Conservation (phyloP, 2,797 vertebrate species). For the Brachymystax lenok region DNA sequence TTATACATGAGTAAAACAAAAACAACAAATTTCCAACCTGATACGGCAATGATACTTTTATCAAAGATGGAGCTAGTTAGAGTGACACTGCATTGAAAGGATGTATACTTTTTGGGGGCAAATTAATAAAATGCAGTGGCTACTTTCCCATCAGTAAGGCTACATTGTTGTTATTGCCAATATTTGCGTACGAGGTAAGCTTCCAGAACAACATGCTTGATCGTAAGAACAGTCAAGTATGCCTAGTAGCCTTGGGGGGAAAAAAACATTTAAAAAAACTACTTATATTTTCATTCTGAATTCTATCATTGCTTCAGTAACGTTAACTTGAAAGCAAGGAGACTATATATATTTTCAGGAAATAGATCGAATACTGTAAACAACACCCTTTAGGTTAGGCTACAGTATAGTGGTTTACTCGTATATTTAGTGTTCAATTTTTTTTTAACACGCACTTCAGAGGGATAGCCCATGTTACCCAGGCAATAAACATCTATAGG, state of each 20-base stretch:
- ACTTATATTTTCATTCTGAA: neutral
- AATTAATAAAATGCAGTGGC: neutral
- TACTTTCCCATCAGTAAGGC: neutral
- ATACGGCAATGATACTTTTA: neutral
- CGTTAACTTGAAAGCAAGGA: too few species aligned
- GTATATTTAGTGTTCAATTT: neutral
- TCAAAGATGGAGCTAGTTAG: neutral
- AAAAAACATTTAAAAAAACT: neutral
- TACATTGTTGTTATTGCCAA: neutral
- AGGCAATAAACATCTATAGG: neutral
- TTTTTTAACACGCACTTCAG: neutral
- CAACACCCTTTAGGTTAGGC: neutral
- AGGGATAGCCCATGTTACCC: neutral
- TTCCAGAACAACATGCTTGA: neutral
- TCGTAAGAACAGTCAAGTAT: neutral
- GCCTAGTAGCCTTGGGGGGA: neutral
- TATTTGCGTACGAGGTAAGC: neutral
- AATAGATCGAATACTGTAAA: neutral
- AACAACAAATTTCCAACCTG: neutral
- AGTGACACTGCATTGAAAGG: neutral
- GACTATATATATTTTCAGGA: neutral
- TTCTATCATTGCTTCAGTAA: neutral
- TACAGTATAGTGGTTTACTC: neutral
- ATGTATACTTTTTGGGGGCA: neutral
- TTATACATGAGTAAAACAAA: neutral